Evolutionary conservation across 2,888 invertebrate genomes (phyloP), one percentile per base, ranked within the genome.

Genomic region (Malacosoma neustria): DNA sequence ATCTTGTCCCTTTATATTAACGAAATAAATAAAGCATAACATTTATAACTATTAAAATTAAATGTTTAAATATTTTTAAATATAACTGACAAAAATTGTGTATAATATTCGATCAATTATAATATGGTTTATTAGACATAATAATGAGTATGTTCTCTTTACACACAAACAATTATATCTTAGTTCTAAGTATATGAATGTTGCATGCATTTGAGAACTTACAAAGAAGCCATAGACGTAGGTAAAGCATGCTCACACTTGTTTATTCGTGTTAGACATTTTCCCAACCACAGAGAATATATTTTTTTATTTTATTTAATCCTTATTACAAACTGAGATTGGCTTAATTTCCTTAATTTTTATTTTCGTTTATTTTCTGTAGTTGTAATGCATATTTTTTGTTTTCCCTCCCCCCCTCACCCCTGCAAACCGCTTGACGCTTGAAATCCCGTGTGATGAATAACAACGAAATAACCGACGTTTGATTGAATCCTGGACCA

Each of bases 381-480:
- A 85, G 85, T 85, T 85, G 85, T 85, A 85, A 85, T 85, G 84
- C 84, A 72, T 76, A 74, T 82, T 85, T 82, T 85, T 85, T 80
- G 72, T 76, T 85, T 82, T 72, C 70, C 80, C 68, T 53, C 68
- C 72, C 63, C 63, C 61, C 22, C 22, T 22, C 22, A 22, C 72
- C 70, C 69, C 60, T 76, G 79, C 80, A 80, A 79, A 73, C 59
- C 80, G 85, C 80, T 84, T 84, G 82, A 81, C 73, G 85, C 85
- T 85, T 85, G 75, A 73, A 80, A 79, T 76, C 75, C 81, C 73
- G 81, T 79, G 76, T 79, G 81, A 76, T 54, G 68, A 71, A 72
- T 73, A 72, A 75, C 72, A 69, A 61, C 69, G 62, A 62, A 42
- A 62, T 57, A 56, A 59, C 53, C 13, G 36, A 49, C 38, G 43